Evolutionary conservation across 2,888 invertebrate genomes (phyloP).

Genomic region (Trachelus tabidus): DNA sequence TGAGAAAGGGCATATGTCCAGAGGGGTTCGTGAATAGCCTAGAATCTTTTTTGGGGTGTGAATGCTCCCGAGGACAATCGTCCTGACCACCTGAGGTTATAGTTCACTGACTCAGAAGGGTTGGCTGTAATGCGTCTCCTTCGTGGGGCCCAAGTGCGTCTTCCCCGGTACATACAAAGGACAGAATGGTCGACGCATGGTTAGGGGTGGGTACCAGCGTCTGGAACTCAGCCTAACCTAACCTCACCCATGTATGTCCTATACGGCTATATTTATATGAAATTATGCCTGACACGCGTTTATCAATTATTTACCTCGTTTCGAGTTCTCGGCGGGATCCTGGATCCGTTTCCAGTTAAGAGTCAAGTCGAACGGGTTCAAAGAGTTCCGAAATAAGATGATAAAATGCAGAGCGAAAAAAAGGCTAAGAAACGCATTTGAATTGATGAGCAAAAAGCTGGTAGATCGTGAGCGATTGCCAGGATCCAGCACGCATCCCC

Average conservation of each 20-base stretch:
- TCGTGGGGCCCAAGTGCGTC: not conserved
- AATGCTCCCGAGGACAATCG: slow-evolving; percentile 40
- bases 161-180: not conserved
- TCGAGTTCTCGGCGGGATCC: not conserved
- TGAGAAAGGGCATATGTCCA: slow-evolving; percentile 46
- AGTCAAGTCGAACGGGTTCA: not conserved
- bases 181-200: not conserved
- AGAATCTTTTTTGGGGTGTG: slow-evolving; percentile 35
- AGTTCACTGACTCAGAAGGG: slow-evolving; percentile 26
- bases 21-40: slow-evolving; percentile 39
- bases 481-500: slow-evolving; percentile 28
- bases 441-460: slow-evolving; percentile 57
- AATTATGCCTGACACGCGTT: not conserved
- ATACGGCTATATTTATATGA: not conserved
- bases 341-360: not conserved
- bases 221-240: not conserved
- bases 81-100: slow-evolving; percentile 48
- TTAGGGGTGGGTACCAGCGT: not conserved
- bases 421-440: slow-evolving; percentile 28
- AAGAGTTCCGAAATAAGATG: not conserved
- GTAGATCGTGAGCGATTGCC: slow-evolving; percentile 51
- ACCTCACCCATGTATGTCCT: not conserved
- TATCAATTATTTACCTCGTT: not conserved
- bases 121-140: slow-evolving; percentile 23
- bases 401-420: not conserved